Percentiles rank a stretch among this genome's conserved stretches.
Evolutionary conservation across 2,113 vertebrate species (phyloP).

Genomic region (Macrotis lagotis): DNA sequence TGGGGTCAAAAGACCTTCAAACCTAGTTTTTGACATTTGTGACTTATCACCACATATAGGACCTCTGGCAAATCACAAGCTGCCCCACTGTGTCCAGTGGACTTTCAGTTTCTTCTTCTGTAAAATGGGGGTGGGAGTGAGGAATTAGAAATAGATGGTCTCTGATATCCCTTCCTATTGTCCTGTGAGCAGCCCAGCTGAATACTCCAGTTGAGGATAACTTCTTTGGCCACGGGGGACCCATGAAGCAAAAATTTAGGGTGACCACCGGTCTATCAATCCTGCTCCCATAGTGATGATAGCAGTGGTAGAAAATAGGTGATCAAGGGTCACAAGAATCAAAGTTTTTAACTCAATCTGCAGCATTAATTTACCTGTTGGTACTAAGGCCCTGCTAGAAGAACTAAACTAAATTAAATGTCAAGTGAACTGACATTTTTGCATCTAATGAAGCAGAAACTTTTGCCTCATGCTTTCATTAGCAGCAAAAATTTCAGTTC

Average conservation of each 20-base stretch:
- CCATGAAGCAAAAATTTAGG: neutral
- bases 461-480: too few relatives aligned
- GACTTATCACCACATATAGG: neutral
- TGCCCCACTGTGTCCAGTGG: too few relatives aligned
- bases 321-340: neutral
- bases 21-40: neutral
- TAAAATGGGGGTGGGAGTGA: neutral
- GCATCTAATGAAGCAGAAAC: neutral
- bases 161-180: neutral
- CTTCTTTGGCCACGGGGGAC: neutral
- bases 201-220: neutral
- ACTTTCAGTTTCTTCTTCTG: neutral
- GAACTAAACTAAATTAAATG: neutral
- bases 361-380: neutral
- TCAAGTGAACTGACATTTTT: neutral
- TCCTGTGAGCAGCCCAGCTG: neutral
- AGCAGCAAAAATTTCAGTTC: neutral
- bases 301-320: neutral
- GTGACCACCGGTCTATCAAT: neutral
- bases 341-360: neutral
- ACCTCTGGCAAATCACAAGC: neutral
- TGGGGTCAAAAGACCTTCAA: neutral
- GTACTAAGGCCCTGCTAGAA: neutral
- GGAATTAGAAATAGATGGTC: neutral
- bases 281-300: neutral